phyloP scores from a whole-genome alignment of 2,888 invertebrate genomes.

The Zygogramma bicolorata region DNA sequence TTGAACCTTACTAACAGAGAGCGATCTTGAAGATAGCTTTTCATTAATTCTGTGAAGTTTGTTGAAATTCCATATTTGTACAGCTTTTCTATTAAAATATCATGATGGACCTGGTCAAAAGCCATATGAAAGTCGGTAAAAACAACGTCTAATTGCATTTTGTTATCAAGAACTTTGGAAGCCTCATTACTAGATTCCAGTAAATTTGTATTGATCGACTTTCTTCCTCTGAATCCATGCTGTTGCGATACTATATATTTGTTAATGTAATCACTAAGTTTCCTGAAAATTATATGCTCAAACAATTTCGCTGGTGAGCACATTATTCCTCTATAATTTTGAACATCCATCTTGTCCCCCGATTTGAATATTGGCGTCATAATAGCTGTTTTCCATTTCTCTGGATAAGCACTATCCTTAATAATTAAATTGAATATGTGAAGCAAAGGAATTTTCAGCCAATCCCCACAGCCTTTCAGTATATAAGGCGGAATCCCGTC shows the following conservation, averaged over 20 bases:
- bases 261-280: background rate
- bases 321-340: background rate
- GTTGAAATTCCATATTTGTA: background rate
- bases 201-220: background rate
- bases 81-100: background rate
- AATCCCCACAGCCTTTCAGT: background rate
- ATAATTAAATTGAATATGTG: background rate
- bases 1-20: background rate
- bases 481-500: background rate
- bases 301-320: background rate
- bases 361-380: background rate
- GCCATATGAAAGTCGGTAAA: background rate
- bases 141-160: background rate
- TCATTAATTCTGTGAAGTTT: background rate
- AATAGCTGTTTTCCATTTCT: background rate
- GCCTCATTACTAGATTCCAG: background rate
- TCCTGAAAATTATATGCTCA: background rate
- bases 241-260: background rate
- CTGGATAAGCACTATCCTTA: background rate
- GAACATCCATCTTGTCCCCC: background rate
- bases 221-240: background rate
- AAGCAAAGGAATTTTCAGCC: background rate
- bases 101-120: background rate
- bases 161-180: background rate
- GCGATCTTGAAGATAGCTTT: background rate